Evolutionary conservation across 2,888 invertebrate genomes (phyloP).

Genomic region (Dolichopus griseipennis): DNA sequence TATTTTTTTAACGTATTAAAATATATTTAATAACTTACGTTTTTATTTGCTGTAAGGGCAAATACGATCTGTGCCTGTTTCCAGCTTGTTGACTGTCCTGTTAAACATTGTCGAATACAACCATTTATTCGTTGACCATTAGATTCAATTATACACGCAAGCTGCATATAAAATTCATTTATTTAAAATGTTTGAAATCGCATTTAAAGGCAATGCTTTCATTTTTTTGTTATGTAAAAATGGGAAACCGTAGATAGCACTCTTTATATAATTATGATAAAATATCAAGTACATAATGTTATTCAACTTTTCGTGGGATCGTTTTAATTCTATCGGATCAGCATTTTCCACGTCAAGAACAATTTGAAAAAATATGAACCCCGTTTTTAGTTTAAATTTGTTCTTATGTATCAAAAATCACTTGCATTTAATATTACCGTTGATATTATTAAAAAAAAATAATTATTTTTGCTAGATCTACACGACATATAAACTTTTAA

Average conservation of each 20-base stretch:
- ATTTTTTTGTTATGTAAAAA: not conserved
- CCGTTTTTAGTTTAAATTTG: no score
- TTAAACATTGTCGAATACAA: constrained; percentile 46
- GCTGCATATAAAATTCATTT: constrained; percentile 29
- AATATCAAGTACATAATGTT: constrained; percentile 22
- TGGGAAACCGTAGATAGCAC: not conserved
- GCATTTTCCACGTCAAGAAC: no score
- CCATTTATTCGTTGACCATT: constrained; percentile 45
- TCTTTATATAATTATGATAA: constrained; percentile 10
- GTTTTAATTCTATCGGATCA: no score
- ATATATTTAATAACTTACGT: constrained; percentile 43
- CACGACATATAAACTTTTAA: no score
- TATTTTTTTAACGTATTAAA: not conserved
- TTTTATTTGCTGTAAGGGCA: constrained; percentile 51
- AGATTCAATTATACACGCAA: constrained; percentile 45
- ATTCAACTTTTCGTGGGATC: constrained; percentile 41
- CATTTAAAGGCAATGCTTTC: constrained; percentile 1
- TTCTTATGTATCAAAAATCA: no score
- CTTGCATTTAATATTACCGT: no score
- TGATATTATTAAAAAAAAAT: constrained; percentile 17
- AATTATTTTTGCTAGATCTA: not conserved
- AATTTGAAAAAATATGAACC: no score
- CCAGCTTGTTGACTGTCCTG: constrained; percentile 46
- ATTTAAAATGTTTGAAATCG: not conserved
- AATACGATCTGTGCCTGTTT: constrained; percentile 50